Evolutionary conservation across 2,113 vertebrate species (phyloP).

Genomic region (Seriola quinqueradiata): DNA sequence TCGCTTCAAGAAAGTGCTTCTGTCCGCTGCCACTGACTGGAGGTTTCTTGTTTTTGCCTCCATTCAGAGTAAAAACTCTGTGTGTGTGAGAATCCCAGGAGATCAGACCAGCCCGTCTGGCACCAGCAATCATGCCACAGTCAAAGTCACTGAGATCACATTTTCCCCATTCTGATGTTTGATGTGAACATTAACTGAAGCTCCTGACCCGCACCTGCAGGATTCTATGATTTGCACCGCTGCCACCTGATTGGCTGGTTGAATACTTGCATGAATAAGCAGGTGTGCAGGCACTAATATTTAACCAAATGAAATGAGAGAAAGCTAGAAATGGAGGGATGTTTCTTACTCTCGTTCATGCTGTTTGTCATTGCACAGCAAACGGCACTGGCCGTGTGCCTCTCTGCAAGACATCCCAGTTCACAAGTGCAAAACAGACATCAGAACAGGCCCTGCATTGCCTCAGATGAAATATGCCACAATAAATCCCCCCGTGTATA

Average conservation of each 20-base stretch:
- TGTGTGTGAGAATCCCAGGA: background rate
- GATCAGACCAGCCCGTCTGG: background rate
- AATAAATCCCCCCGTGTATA: constrained; percentile 59
- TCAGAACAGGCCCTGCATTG: constrained; percentile 40
- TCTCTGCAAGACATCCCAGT: constrained; percentile 31
- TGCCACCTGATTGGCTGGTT: background rate
- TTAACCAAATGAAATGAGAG: background rate
- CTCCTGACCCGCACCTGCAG: background rate
- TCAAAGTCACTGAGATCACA: no score
- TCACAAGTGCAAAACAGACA: constrained; percentile 65
- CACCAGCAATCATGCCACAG: background rate
- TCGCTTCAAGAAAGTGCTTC: background rate
- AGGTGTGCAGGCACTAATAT: background rate
- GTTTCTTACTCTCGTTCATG: background rate
- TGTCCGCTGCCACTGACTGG: background rate
- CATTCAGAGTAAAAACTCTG: background rate
- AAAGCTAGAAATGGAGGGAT: background rate
- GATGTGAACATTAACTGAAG: background rate
- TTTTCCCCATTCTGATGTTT: background rate
- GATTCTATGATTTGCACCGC: background rate
- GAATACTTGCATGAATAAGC: background rate
- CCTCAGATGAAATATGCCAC: constrained; percentile 64
- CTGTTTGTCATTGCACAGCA: constrained; percentile 34
- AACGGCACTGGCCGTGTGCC: constrained; percentile 21
- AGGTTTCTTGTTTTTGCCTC: background rate